phyloP scores from a whole-genome alignment of 1,140 invertebrate genomes.

The Drosophila ohnishii region DNA sequence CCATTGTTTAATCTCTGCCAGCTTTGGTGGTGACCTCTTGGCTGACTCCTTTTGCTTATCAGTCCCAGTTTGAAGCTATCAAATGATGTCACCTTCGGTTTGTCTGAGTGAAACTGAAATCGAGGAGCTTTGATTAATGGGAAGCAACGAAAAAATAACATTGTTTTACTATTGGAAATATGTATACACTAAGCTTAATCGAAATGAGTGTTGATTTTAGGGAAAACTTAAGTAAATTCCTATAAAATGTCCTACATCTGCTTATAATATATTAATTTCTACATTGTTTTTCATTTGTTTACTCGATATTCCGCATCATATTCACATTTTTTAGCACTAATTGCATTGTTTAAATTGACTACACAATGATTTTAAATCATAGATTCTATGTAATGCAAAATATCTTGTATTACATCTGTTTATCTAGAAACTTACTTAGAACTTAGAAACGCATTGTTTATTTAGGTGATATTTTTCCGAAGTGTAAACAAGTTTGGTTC shows the following conservation, averaged over 20 bases:
- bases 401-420: not conserved
- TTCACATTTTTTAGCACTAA: not conserved
- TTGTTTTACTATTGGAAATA: not conserved
- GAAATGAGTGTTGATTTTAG: not conserved
- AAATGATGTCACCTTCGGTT: slow-evolving; percentile 43
- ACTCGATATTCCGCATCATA: not conserved
- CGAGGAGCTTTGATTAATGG: slow-evolving; percentile 9
- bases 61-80: slow-evolving; percentile 2
- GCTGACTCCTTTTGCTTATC: slow-evolving; percentile 27
- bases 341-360: no score
- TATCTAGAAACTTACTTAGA: not conserved
- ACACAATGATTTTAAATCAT: not conserved
- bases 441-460: not conserved
- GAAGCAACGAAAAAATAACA: not conserved
- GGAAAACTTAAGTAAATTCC: not conserved
- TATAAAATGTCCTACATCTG: not conserved
- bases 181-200: not conserved
- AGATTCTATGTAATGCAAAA: not conserved
- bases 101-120: slow-evolving; percentile 3
- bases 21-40: slow-evolving; percentile 8
- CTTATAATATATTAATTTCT: no score
- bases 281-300: no score
- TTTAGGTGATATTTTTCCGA: not conserved
- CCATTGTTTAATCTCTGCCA: slow-evolving; percentile 29
- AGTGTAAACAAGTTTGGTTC: slow-evolving; percentile 15